Base-by-base conservation (phyloP, 1,140 invertebrate genomes). In the Leucophenga varia region DNA sequence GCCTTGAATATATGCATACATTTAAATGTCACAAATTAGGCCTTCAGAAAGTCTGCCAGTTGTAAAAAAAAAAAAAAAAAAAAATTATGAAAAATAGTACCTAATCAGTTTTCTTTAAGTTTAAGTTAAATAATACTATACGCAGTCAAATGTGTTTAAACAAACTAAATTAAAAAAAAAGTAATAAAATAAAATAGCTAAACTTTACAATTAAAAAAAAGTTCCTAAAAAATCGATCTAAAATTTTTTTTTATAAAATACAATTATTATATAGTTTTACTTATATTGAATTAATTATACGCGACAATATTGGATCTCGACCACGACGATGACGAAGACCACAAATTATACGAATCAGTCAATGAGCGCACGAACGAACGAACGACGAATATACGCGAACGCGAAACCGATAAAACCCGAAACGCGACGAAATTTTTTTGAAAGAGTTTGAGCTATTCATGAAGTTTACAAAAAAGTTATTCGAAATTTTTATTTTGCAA, bases 381-480 rank as follows among this genome's bases (percentile, higher is more conserved):
- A 72, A 59, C 68, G 69, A 64, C 69, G 69, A 72, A 46, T 56
- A 43, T 61, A 64, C 70, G 70, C 69, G 69, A 70, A 65, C 70
- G 63, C 70, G 70, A 68, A 58, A 72, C 69, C 68, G 69, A 72
- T 53, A 55, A 37, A 64, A 72, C 64, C 69, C 52, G 52, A 54
- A 63, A 67, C 67, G 60, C 68, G 68, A 61, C 58, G 55, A 63
- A 31, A 30, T 59, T 42, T 52, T 35, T 19, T 18, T 36, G 49
- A 52, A 57, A 59, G 59, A 43, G 55, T 49, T 67, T 60, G 49
- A 47, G 25, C 13, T 14, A 28, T 7, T 51, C 55, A 50, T 41
- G 59, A 58, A 65, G n/a, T n/a, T n/a, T n/a, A n/a, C n/a, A n/a
- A n/a, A n/a, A n/a, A n/a, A n/a, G n/a, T n/a, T n/a, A 32, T 32